phyloP scores from a whole-genome alignment of 2,888 invertebrate genomes.

The Uloborus plumipes region DNA sequence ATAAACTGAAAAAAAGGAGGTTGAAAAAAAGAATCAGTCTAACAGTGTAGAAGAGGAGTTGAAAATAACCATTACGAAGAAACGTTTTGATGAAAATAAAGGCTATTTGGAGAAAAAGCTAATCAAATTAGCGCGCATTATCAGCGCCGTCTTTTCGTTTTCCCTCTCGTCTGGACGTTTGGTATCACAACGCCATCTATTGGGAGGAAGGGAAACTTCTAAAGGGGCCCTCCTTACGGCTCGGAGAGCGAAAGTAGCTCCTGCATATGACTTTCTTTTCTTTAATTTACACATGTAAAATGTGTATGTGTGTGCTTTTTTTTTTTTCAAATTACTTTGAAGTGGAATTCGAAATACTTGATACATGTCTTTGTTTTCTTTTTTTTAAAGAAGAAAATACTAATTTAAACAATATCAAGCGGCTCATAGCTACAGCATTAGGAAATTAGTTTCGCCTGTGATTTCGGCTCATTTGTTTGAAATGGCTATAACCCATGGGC shows the following conservation, averaged over 20 bases:
- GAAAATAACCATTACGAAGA: conserved; percentile 25
- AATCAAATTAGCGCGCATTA: conserved; percentile 42
- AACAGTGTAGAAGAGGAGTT: conserved; percentile 12
- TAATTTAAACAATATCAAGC: too few species aligned
- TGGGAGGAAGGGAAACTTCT: neutral
- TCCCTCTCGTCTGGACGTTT: neutral
- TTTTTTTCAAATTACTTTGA: too few species aligned
- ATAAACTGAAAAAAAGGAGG: conserved; percentile 15
- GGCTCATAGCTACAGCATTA: too few species aligned
- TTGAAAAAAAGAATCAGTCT: conserved; percentile 10
- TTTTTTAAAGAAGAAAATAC: too few species aligned
- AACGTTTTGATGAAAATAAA: conserved; percentile 28
- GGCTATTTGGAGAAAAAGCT: conserved; percentile 29
- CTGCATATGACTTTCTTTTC: neutral
- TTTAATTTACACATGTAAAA: too few species aligned
- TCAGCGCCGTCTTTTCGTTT: neutral
- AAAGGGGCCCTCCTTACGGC: neutral
- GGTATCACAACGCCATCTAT: conserved; percentile 47
- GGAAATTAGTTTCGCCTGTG: too few species aligned
- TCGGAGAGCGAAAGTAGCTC: neutral
- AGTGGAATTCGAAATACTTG: too few species aligned
- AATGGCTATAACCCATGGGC: too few species aligned
- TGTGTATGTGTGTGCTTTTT: too few species aligned
- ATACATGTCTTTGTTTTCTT: too few species aligned
- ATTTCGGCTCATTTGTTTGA: too few species aligned